Base-by-base conservation (phyloP, 64 coral and sea anemone genomes). In the Montipora sp. region DNA sequence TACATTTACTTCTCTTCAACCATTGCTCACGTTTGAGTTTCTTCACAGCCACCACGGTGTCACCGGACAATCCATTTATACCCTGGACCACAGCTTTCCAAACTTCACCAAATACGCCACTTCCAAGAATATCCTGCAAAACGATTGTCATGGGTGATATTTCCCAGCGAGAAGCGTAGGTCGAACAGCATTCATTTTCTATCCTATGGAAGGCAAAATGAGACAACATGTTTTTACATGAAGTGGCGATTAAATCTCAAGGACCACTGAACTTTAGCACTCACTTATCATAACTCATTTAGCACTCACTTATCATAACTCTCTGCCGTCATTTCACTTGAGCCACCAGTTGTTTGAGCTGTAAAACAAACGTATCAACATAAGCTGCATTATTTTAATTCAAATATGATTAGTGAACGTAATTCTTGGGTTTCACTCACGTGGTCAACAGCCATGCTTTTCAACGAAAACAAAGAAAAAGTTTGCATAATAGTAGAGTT, bases 21-120 rank as follows among this genome's bases (percentile, higher is more conserved):
- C 5, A 71, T 71, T 71, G 11, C 72, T 91, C 83, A 91, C 90
- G 22, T 76, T 91, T 91, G 3, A 91, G 79, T 79, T 72, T 92
- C 44, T 92, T 92, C 0, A 92, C 82, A 36, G 91, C 91, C 3
- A 87, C 91, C 21, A 66, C 58, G 51, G 61, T 63, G 24, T 87
- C 91, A 7, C 60, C 65, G 55, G 59, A 48, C 0, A 11, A 19
- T 18, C 82, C 83, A 65, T 76, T 67, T 68, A 87, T 46, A 27
- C 51, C 81, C 18, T 3, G 13, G 16, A 51, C 48, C 21, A 69
- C 59, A 20, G 91, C 91, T 78, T 92, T 92, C 65, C 74, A 78
- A 16, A 92, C 91, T 66, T 92, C 91, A n/a, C 91, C 91, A 77
- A 92, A 92, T 22, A 83, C 73, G 5, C 91, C 91, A 22, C 77